Evolutionary conservation across 2,888 invertebrate species (phyloP).

Genomic region (Andrena minutula): DNA sequence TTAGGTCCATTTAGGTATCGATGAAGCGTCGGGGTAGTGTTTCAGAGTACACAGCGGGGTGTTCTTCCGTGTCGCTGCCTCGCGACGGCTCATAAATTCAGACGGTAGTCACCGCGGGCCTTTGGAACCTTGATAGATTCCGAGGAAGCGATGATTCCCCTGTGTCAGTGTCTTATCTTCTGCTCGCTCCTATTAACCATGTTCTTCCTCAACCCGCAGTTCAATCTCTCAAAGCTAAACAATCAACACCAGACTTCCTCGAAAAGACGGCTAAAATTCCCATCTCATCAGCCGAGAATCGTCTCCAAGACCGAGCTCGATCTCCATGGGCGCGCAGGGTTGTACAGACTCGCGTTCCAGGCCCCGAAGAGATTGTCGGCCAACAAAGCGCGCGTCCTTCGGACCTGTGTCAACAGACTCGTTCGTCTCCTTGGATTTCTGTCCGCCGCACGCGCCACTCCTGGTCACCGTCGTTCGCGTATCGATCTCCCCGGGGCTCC

Average conservation of each 20-base stretch:
- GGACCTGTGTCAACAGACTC: conserved; percentile 74
- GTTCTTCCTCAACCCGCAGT: too few relatives aligned
- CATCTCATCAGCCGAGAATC: not conserved
- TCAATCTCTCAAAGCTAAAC: too few relatives aligned
- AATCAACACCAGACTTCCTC: too few relatives aligned
- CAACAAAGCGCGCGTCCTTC: conserved; percentile 64
- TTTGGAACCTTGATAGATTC: too few relatives aligned
- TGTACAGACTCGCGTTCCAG: conserved; percentile 8
- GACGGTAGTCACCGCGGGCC: not conserved
- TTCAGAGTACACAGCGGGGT: conserved; percentile 70
- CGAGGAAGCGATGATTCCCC: too few relatives aligned
- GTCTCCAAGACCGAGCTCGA: not conserved
- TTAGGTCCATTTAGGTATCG: conserved; percentile 70
- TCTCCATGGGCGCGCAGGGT: conserved; percentile 45
- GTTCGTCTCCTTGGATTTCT: conserved; percentile 69
- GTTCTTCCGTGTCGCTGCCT: not conserved
- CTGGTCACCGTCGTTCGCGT: conserved; percentile 39
- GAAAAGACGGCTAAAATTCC: too few relatives aligned
- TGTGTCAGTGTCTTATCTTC: too few relatives aligned
- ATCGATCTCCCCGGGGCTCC: conserved; percentile 64
- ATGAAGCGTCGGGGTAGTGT: conserved; percentile 65
- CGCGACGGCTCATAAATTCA: conserved; percentile 16
- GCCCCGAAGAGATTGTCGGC: conserved; percentile 62
- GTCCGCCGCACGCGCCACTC: conserved; percentile 70
- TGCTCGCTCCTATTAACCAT: too few relatives aligned